These are phyloP conservation scores for Pangasius larnaudii DNA, from an alignment of 2,797 vertebrate species.

Conservation along the genomic window DNA sequence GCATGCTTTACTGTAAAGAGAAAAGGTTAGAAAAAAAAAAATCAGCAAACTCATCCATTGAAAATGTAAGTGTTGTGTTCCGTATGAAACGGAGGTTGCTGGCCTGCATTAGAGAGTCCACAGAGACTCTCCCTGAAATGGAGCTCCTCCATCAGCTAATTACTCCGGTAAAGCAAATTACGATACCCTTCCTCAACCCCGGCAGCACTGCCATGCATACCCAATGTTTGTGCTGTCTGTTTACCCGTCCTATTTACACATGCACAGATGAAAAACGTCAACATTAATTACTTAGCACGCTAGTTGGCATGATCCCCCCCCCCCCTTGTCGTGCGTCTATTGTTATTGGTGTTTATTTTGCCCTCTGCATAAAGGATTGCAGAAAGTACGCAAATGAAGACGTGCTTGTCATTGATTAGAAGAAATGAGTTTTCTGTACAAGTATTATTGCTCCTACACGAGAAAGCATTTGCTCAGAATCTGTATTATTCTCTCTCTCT, in stretches of 20 bases:
- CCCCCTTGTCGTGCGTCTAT: not conserved
- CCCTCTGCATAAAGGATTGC: not conserved
- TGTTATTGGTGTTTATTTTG: slow-evolving; percentile 12
- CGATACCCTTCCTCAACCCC: slow-evolving; percentile 70
- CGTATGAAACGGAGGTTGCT: slow-evolving; percentile 37
- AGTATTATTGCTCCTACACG: slow-evolving; percentile 16
- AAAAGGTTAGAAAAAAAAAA: not conserved
- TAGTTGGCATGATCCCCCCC: slow-evolving; percentile 11
- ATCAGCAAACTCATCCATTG: not conserved
- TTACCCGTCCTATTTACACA: slow-evolving; percentile 71
- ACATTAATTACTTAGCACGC: slow-evolving; percentile 66
- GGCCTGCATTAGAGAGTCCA: slow-evolving; percentile 49
- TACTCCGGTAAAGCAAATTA: slow-evolving; percentile 74
- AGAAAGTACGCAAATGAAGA: slow-evolving; percentile 28
- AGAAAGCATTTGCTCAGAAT: slow-evolving; percentile 7
- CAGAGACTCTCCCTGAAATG: slow-evolving; percentile 61
- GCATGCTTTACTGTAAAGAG: not conserved
- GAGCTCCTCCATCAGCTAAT: slow-evolving; percentile 77
- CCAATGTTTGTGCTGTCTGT: slow-evolving; percentile 71
- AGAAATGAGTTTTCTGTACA: slow-evolving; percentile 10
- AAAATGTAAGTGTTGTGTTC: slow-evolving; percentile 9
- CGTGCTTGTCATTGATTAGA: slow-evolving; percentile 5
- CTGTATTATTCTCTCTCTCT: not conserved
- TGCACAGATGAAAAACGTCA: slow-evolving; percentile 68
- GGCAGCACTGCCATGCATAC: not conserved